Base-by-base conservation (phyloP, 1,140 invertebrate species). In the Diorhabda elongata region DNA sequence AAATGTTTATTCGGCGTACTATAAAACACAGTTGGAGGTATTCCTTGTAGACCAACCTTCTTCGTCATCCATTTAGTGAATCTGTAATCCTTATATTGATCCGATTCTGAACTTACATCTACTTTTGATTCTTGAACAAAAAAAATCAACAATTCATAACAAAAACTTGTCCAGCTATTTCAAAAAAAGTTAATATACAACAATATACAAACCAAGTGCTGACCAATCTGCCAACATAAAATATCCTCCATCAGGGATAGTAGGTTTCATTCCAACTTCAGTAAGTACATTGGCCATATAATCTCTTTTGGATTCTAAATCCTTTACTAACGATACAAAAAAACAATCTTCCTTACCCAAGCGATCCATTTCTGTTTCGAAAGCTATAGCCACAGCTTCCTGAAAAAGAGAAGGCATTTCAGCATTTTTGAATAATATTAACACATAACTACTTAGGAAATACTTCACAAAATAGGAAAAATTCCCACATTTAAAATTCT, bases 11-110 rank as follows among this genome's bases (percentile, higher is more conserved):
- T 88, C 11, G 84, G 83, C 2, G 88, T 83, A 58, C 88, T 90
- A 81, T 98, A 99, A 83, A 99, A 99, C 0, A 95, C 96, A 61
- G 92, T 92, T 6, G 94, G 92, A 9, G 98, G 98, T 76, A 99
- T 98, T 44, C 93, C 91, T 76, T 96, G 91, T 41, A 99, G 81
- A 68, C 96, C 95, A 79, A 95, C 90, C 79, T 97, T 93, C 79
- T 94, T 96, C 0, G 90, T 92, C 85, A 99, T 90, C 92, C 96
- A 99, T 82, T 97, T 94, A 0, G 94, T 94, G 81, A 99, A 98
- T 75, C 87, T 87, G 79, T 96, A 98, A 83, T 99, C 97, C 72
- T 90, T 90, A 72, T 89, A 85, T 73, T 84, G 80, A 75, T 95
- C 92, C 0, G 74, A 82, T 81, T 94, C 92, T 7, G 86, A 80